These are phyloP conservation scores for Otolemur garnettii DNA, from an alignment of 2,113 vertebrate genomes.

Conservation along the genomic window DNA sequence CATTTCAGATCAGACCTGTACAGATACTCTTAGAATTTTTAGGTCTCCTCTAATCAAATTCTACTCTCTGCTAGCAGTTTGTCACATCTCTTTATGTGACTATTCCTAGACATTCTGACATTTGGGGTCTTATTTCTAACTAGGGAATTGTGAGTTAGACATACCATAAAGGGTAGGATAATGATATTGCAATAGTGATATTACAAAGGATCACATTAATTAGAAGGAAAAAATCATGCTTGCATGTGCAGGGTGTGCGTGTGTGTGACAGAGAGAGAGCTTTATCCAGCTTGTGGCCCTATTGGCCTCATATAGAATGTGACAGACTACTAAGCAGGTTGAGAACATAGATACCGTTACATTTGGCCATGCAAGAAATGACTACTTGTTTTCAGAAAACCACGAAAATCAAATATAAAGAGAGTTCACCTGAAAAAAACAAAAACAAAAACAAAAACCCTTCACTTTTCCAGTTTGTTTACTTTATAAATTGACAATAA, in stretches of 20 bases:
- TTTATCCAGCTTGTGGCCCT: not conserved
- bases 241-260: not conserved
- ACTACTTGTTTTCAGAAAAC: not conserved
- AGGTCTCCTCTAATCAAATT: not conserved
- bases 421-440: constrained; percentile 20
- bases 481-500: constrained; percentile 52
- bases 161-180: not conserved
- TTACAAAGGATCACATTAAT: not conserved
- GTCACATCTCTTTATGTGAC: not conserved
- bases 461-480: constrained; percentile 38
- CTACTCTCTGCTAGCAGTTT: not conserved
- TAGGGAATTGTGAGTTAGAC: not conserved
- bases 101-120: not conserved
- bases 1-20: not conserved
- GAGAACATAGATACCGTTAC: not conserved
- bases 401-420: not conserved
- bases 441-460: constrained; percentile 34
- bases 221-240: not conserved
- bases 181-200: not conserved
- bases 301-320: not conserved
- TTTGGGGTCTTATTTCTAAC: not conserved
- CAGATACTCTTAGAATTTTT: not conserved
- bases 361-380: not conserved
- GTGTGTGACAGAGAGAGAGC: too few species aligned
- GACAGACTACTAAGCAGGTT: not conserved